Evolutionary conservation across 2,888 invertebrate species (phyloP).

Genomic region (Norana najaformis): DNA sequence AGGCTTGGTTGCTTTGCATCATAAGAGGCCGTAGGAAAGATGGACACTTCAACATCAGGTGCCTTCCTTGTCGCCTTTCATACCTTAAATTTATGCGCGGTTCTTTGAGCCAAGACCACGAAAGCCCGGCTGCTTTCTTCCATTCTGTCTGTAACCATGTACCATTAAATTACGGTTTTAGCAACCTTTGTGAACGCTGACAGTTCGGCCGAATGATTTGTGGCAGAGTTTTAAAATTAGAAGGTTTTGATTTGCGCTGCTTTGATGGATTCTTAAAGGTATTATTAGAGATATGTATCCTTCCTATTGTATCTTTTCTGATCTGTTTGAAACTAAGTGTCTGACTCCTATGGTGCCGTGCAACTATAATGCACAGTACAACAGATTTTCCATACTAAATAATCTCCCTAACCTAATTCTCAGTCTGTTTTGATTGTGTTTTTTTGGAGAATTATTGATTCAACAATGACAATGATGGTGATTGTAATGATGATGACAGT

Average conservation of each 20-base stretch:
- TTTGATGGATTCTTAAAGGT: neutral
- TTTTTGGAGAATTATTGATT: too few species aligned
- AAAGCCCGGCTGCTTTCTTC: neutral
- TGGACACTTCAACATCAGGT: slow-evolving; percentile 13
- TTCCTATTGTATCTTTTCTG: neutral
- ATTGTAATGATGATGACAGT: too few species aligned
- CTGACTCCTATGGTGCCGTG: neutral
- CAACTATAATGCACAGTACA: too few species aligned
- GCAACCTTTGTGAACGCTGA: neutral
- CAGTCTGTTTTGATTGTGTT: too few species aligned
- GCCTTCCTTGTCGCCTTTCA: neutral
- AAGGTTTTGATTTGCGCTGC: neutral
- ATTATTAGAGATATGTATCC: neutral
- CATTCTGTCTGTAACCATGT: neutral
- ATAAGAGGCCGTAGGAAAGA: neutral
- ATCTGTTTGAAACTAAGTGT: neutral
- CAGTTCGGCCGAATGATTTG: neutral
- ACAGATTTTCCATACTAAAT: too few species aligned
- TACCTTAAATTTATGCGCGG: neutral
- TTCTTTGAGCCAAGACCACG: neutral
- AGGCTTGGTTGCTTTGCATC: neutral
- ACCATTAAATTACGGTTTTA: neutral
- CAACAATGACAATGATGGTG: too few species aligned
- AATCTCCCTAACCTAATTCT: too few species aligned
- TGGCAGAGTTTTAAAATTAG: neutral